Evolutionary conservation across 2,797 vertebrate species (phyloP).

Genomic region (Bryconaethiops microstoma): DNA sequence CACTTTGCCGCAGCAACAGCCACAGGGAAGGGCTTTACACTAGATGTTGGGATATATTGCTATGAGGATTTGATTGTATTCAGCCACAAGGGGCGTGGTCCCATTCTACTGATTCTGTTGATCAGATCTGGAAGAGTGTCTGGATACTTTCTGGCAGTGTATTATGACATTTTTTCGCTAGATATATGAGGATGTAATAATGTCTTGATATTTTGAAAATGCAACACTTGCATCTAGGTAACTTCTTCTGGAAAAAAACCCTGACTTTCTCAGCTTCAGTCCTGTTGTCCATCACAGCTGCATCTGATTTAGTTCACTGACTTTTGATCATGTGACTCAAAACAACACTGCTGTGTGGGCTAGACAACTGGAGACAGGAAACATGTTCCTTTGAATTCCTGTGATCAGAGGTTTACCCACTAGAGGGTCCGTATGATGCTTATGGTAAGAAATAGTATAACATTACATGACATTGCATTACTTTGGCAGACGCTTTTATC

Average conservation of each 20-base stretch:
- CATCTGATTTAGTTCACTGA: not conserved
- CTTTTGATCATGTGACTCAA: not conserved
- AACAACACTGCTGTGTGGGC: not conserved
- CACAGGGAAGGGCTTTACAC: not conserved
- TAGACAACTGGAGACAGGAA: not conserved
- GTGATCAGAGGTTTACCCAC: not conserved
- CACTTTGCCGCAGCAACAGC: not conserved
- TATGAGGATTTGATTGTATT: not conserved
- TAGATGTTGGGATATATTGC: not conserved
- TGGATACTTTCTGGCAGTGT: too few relatives aligned
- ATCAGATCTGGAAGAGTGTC: too few relatives aligned
- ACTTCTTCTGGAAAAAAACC: not conserved
- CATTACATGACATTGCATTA: too few relatives aligned
- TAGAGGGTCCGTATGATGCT: not conserved
- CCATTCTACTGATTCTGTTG: too few relatives aligned
- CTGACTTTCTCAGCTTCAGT: not conserved
- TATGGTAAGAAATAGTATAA: too few relatives aligned
- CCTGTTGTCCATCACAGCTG: not conserved
- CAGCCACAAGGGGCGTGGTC: not conserved
- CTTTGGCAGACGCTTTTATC: too few relatives aligned
- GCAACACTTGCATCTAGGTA: too few relatives aligned
- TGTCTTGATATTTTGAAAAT: too few relatives aligned
- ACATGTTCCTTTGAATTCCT: too few relatives aligned
- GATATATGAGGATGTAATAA: too few relatives aligned
- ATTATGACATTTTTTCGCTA: too few relatives aligned